Evolutionary conservation across 1,140 invertebrate genomes (phyloP), one percentile per base, ranked within the genome.

Genomic region (Eubasilissa regina): DNA sequence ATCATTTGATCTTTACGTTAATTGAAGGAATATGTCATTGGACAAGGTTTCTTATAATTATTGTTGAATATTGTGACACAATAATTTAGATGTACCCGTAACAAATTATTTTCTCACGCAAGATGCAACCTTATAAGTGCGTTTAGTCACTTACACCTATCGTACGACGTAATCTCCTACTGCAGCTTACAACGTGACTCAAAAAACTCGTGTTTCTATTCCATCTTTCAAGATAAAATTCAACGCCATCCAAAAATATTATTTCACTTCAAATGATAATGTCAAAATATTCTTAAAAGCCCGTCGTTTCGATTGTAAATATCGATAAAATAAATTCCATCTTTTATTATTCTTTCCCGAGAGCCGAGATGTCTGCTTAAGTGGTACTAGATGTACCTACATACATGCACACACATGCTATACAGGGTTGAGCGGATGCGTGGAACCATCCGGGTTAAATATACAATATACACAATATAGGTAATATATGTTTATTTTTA

Each of bases 241-340:
- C 19, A 55, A 56, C 66, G n/a, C 47, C 62, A 77, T 68, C 62
- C 17, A 55, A 77, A 77, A 77, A 77, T 79, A 79, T 79, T 79
- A 74, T 73, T 79, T 74, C 68, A 73, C 45, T 79, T 79, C 77
- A 79, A 79, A 75, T 66, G 78, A 79, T 79, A 79, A 79, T 79
- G 78, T 79, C 78, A 79, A 79, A 79, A 79, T 79, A 79, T 79
- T 79, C 70, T 73, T 62, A 79, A 74, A 62, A 73, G 77, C 51
- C 77, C 45, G 77, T 58, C 58, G 21, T 55, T 79, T 60, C 68
- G 77, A 79, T 79, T 74, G 53, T 73, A 73, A 72, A 74, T 74
- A 74, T 74, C 56, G 77, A 79, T 79, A 79, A 79, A 72, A 62
- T 60, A 60, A 73, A 64, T 74, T 55, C 55, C 11, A 58, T 35